Conservation (phyloP, 2,113 vertebrate species). For the Eublepharis macularius region DNA sequence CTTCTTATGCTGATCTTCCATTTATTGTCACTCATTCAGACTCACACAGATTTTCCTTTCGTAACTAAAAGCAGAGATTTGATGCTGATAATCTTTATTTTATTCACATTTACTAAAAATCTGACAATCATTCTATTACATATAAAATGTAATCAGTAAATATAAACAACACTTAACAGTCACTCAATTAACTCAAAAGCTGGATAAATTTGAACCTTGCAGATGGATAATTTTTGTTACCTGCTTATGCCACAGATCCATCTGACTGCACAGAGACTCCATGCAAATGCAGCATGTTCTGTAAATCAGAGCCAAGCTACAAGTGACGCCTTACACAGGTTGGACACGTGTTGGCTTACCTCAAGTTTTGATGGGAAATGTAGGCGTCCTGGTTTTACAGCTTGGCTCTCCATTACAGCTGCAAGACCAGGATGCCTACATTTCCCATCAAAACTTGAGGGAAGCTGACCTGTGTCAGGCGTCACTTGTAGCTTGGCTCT, state of each 20-base stretch:
- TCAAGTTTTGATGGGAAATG: no score
- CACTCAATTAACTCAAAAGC: neutral
- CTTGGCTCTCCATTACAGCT: no score
- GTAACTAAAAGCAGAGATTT: neutral
- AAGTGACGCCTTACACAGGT: no score
- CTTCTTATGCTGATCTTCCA: neutral
- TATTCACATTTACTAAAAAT: neutral
- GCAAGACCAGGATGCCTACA: no score
- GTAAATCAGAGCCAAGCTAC: no score
- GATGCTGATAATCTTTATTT: neutral
- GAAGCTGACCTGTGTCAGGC: no score
- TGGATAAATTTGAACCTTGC: neutral
- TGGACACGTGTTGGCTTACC: no score
- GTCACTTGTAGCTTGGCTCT: no score
- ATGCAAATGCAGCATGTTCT: neutral
- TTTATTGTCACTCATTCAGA: neutral
- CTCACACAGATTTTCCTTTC: neutral
- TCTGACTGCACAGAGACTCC: neutral
- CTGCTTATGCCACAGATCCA: neutral
- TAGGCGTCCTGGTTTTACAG: no score
- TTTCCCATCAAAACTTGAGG: no score
- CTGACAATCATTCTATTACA: neutral
- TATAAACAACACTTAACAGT: neutral
- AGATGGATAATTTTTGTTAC: neutral
- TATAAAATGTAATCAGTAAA: neutral